Evolutionary conservation across 2,888 invertebrate genomes (phyloP).

Genomic region (Tipula vernalis): DNA sequence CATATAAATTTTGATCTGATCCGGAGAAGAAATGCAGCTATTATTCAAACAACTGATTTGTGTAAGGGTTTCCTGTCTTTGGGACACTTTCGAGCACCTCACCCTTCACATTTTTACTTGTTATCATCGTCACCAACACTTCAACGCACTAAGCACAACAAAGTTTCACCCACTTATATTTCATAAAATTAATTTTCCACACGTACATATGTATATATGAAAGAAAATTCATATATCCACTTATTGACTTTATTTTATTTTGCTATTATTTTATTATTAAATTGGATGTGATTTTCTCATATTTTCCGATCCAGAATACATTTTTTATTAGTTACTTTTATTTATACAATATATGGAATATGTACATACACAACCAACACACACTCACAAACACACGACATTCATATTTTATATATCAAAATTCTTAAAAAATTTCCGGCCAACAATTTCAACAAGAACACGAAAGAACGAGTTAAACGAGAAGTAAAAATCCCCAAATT

Average conservation of each 20-base stretch:
- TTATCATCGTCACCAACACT: too few species aligned
- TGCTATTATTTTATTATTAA: background rate
- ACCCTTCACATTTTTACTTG: too few species aligned
- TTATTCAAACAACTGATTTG: too few species aligned
- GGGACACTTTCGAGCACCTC: too few species aligned
- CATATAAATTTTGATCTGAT: too few species aligned
- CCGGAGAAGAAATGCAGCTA: too few species aligned
- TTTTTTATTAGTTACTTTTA: background rate
- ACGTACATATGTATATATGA: too few species aligned
- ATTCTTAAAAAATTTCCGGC: background rate
- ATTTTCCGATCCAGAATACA: background rate
- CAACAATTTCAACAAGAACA: background rate
- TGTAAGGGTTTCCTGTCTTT: too few species aligned
- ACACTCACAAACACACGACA: background rate
- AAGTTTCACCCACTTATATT: too few species aligned
- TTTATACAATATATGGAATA: background rate
- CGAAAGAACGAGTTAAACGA: background rate
- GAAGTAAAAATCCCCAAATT: background rate
- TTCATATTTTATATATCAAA: background rate
- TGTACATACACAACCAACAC: too few species aligned
- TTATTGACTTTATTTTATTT: background rate
- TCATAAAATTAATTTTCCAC: too few species aligned
- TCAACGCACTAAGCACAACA: too few species aligned
- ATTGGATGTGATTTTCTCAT: background rate
- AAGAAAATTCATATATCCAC: background rate